These are phyloP conservation scores for Notolabrus celidotus DNA, from an alignment of 2,797 vertebrate species.

Conservation along the genomic window DNA sequence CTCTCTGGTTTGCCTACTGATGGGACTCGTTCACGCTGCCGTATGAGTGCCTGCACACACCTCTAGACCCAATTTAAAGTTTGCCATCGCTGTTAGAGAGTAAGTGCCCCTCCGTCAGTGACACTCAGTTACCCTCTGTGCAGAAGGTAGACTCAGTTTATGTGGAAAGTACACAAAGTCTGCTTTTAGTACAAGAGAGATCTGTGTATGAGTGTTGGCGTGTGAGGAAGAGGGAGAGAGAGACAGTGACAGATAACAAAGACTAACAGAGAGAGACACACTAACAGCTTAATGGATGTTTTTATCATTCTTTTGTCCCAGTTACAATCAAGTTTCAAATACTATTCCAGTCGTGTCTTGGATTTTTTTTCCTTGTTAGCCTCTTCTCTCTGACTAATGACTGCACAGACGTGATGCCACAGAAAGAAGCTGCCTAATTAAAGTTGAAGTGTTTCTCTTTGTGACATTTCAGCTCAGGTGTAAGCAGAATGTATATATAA, in stretches of 20 bases:
- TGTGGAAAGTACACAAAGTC: conserved; percentile 44
- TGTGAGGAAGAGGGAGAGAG: conserved; percentile 24
- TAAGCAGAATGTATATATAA: conserved; percentile 2
- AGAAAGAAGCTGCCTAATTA: conserved; percentile 54
- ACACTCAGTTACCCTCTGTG: conserved; percentile 47
- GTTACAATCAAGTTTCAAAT: conserved; percentile 55
- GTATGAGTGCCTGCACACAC: conserved; percentile 59
- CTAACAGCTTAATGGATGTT: conserved; percentile 47
- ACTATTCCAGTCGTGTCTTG: conserved; percentile 41
- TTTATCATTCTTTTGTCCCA: conserved; percentile 50
- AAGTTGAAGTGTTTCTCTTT: conserved; percentile 43
- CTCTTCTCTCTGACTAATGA: conserved; percentile 45
- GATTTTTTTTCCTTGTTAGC: conserved; percentile 24
- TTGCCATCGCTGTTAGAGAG: conserved; percentile 41
- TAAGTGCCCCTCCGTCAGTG: conserved; percentile 44
- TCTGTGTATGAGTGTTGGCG: conserved; percentile 42
- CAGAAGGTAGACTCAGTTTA: conserved; percentile 45
- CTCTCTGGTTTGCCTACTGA: conserved; percentile 58
- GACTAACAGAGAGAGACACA: conserved; percentile 25
- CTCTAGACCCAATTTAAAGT: conserved; percentile 50
- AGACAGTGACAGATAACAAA: conserved; percentile 31
- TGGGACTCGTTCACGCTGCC: conserved; percentile 61
- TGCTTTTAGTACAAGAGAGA: conserved; percentile 50
- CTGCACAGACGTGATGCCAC: conserved; percentile 46
- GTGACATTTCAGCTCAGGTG: conserved; percentile 55